Evolutionary conservation across 2,888 invertebrate species (phyloP).

Genomic region (Eurois occulta): DNA sequence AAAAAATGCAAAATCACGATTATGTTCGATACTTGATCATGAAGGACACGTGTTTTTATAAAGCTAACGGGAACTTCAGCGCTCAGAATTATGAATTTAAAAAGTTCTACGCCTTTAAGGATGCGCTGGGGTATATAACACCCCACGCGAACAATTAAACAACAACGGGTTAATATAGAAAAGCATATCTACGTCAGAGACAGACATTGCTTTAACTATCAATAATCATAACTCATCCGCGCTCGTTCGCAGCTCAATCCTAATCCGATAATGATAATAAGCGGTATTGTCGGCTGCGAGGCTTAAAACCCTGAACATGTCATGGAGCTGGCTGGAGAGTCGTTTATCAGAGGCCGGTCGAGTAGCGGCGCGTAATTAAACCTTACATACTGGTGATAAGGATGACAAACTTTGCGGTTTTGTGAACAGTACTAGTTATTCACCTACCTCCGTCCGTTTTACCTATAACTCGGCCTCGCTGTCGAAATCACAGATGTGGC

Average conservation of each 20-base stretch:
- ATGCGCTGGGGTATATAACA: too few relatives aligned
- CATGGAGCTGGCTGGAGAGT: conserved; percentile 83
- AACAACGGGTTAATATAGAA: too few relatives aligned
- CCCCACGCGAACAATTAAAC: too few relatives aligned
- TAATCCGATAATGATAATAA: conserved; percentile 75
- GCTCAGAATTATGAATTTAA: too few relatives aligned
- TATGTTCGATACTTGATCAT: too few relatives aligned
- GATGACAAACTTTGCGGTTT: not conserved
- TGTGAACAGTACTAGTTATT: not conserved
- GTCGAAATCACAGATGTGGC: not conserved
- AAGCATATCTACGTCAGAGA: not conserved
- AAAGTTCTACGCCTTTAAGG: too few relatives aligned
- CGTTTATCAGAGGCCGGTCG: conserved; percentile 85
- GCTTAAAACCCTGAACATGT: conserved; percentile 85
- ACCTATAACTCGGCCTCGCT: too few relatives aligned
- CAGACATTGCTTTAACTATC: conserved; percentile 2
- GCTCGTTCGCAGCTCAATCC: conserved; percentile 26
- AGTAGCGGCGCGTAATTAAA: conserved; percentile 87
- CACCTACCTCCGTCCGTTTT: not conserved
- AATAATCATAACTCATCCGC: conserved; percentile 14
- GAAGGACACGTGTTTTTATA: too few relatives aligned
- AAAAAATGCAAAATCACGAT: too few relatives aligned
- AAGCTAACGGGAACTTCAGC: too few relatives aligned
- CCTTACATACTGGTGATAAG: conserved; percentile 70
- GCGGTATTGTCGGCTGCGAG: conserved; percentile 75